Base-by-base conservation (phyloP, 1,140 invertebrate genomes). In the Teleopsis dalmanni region DNA sequence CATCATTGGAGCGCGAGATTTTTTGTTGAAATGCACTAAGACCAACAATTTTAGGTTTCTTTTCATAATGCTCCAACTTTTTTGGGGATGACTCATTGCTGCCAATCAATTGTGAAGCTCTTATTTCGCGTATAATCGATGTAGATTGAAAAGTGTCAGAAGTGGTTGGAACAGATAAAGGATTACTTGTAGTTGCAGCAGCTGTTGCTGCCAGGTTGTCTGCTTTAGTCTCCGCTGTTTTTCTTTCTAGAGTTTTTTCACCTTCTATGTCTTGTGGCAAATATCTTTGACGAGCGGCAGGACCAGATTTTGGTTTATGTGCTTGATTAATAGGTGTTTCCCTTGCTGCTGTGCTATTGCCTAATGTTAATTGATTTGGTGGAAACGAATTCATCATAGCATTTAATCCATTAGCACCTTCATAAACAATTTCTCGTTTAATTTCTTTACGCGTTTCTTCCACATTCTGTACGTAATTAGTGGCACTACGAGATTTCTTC, bases 11-110 rank as follows among this genome's bases (percentile, higher is more conserved):
- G 0, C 62, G 61, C 11, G 63, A 73, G 43, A 65, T 60, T 54
- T 66, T 74, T 57, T 77, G 76, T 56, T 77, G 76, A 34, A 77
- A 71, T 1, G 76, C 65, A 29, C 75, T 76, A 8, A 78, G 56
- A 0, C 74, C 75, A 9, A 75, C 68, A 31, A 77, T 72, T 52
- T 74, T 73, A 0, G 75, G 60, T 55, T 68, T 67, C 13, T 63
- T 56, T 45, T 67, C 65, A 18, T 55, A 68, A 35, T 68, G 62
- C 36, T 65, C 59, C 38, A 52, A 21, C 29, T 54, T 65, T 14
- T 49, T 35, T 7, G 13, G 34, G 16, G 16, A 16, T 29, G 34
- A 3, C 10, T 23, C 31, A 16, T 27, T 25, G 4, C 31, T 26
- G 3, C 38, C 27, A 19, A 16, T 21, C 8, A 19, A 9, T 22